phyloP scores from a whole-genome alignment of 2,797 vertebrate species.

The Hephaestus fuliginosus region DNA sequence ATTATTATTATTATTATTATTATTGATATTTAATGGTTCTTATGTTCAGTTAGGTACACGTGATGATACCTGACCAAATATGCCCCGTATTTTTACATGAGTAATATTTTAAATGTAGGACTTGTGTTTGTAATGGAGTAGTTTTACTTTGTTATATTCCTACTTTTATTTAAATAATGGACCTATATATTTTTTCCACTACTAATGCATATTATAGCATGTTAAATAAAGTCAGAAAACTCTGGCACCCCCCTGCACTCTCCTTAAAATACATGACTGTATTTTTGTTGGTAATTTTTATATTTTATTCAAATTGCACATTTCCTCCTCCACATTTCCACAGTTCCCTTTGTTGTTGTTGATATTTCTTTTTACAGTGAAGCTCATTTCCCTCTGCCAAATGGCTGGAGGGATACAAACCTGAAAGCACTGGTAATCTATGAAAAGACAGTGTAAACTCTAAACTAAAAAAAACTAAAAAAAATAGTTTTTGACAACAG shows the following conservation, averaged over 20 bases:
- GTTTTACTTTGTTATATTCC: not conserved
- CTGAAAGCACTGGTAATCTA: not conserved
- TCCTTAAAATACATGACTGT: too few species aligned
- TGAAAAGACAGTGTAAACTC: not conserved
- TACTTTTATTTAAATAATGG: not conserved
- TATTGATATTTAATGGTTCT: too few species aligned
- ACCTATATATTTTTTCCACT: not conserved
- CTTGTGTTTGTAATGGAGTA: not conserved
- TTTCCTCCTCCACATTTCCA: not conserved
- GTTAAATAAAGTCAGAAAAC: not conserved
- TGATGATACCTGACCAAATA: too few species aligned
- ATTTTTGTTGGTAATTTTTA: not conserved
- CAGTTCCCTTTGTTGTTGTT: not conserved
- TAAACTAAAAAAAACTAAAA: too few species aligned
- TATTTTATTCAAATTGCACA: not conserved
- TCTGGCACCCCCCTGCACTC: too few species aligned
- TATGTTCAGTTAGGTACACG: too few species aligned
- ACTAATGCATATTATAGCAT: not conserved
- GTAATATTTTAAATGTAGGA: not conserved
- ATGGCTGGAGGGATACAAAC: not conserved
- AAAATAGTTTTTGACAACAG: slow-evolving; percentile 11
- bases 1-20: too few species aligned
- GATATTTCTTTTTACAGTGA: not conserved
- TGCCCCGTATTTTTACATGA: too few species aligned
- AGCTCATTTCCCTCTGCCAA: not conserved